Conservation (phyloP, 2,797 vertebrate species). For the Falco columbarius region DNA sequence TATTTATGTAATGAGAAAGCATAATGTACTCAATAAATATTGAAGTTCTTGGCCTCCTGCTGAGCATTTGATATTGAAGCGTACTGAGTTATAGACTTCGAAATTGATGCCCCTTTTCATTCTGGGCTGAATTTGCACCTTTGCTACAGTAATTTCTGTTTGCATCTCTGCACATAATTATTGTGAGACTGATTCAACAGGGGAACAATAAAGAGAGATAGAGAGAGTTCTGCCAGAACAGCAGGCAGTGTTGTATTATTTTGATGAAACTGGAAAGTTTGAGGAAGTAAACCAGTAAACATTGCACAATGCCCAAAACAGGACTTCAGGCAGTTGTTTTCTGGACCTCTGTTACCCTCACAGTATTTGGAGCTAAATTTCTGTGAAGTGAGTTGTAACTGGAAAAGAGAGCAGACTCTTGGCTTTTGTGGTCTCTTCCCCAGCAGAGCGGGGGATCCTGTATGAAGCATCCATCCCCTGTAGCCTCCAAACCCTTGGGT, state of each 20-base stretch:
- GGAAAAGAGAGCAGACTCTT: neutral
- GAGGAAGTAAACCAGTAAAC: neutral
- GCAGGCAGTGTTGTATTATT: conserved; percentile 3
- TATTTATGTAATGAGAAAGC: conserved; percentile 52
- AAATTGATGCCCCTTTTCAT: conserved; percentile 40
- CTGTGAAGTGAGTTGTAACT: neutral
- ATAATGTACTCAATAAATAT: conserved; percentile 62
- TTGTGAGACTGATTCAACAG: conserved; percentile 24
- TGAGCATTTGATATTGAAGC: conserved; percentile 46
- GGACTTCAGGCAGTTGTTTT: neutral
- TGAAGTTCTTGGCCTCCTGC: conserved; percentile 49
- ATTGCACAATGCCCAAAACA: neutral
- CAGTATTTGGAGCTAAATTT: neutral
- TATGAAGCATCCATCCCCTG: neutral
- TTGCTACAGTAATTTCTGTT: conserved; percentile 55
- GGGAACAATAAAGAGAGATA: neutral
- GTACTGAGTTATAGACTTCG: conserved; percentile 40
- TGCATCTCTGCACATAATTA: conserved; percentile 51
- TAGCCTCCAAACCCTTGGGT: neutral
- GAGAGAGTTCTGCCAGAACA: neutral
- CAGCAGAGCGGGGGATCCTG: neutral
- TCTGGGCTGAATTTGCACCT: conserved; percentile 41
- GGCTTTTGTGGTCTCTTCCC: neutral
- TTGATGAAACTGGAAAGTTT: conserved; percentile 12
- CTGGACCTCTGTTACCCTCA: neutral